phyloP scores from a whole-genome alignment of 2,113 vertebrate genomes.

The Typhlomys cinereus region DNA sequence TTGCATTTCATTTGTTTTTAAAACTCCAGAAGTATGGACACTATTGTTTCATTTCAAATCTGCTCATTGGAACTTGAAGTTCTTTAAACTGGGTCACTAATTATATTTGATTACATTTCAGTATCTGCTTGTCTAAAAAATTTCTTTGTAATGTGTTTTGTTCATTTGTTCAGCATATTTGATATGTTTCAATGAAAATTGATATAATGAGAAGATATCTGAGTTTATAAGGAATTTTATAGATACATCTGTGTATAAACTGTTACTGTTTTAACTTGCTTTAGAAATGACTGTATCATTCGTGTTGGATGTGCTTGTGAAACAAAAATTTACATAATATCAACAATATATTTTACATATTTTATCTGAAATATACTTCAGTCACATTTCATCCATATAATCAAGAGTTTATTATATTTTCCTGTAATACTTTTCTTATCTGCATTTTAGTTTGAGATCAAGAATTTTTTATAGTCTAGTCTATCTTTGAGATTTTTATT shows the following conservation, averaged over 20 bases:
- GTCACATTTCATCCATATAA: background rate
- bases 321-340: background rate
- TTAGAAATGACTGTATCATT: constrained; percentile 47
- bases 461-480: background rate
- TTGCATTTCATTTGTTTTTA: constrained; percentile 15
- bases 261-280: constrained; percentile 24
- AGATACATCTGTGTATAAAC: background rate
- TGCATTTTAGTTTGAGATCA: background rate
- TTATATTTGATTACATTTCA: constrained; percentile 31
- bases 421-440: background rate
- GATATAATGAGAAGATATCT: background rate
- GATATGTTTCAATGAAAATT: background rate
- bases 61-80: background rate
- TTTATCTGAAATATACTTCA: background rate
- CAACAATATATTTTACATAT: background rate
- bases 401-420: background rate
- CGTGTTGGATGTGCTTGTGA: background rate
- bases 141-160: background rate
- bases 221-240: background rate
- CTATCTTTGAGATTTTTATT: constrained; percentile 7
- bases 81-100: background rate
- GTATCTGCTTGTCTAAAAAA: background rate
- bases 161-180: background rate
- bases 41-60: background rate
- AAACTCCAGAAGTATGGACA: background rate